phyloP scores from a whole-genome alignment of 2,113 vertebrate genomes.

The Verasper variegatus region DNA sequence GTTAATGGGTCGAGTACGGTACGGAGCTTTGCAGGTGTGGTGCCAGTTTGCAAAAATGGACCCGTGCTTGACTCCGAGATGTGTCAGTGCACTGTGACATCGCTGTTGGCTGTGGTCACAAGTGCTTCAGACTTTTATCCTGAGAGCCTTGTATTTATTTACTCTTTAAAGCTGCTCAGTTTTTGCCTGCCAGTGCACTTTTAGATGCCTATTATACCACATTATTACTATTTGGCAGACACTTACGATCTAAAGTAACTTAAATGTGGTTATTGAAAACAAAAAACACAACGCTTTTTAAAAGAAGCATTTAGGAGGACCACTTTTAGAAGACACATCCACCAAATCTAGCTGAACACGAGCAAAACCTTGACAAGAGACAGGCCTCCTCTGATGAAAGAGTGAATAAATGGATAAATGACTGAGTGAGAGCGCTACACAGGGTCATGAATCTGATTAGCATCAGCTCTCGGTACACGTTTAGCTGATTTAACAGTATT shows the following conservation, averaged over 20 bases:
- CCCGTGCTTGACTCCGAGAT: too few relatives aligned
- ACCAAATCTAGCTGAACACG: conserved; percentile 1
- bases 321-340: conserved; percentile 12
- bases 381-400: background rate
- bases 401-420: conserved; percentile 8
- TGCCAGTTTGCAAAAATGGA: too few relatives aligned
- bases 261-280: too few relatives aligned
- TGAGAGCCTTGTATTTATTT: background rate
- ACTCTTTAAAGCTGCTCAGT: too few relatives aligned
- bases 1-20: too few relatives aligned
- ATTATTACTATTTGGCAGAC: background rate
- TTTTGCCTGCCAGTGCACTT: too few relatives aligned
- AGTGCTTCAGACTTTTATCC: background rate
- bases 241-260: background rate
- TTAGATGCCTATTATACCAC: background rate
- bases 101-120: background rate
- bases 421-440: conserved; percentile 9
- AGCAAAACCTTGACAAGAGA: background rate
- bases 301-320: background rate
- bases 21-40: too few relatives aligned
- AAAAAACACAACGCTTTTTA: too few relatives aligned
- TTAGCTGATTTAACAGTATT: conserved; percentile 71
- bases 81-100: background rate
- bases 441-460: conserved; percentile 49
- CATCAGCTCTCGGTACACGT: conserved; percentile 43